phyloP scores from a whole-genome alignment of 2,113 vertebrate genomes.

The Epinephelus cyanopodus region DNA sequence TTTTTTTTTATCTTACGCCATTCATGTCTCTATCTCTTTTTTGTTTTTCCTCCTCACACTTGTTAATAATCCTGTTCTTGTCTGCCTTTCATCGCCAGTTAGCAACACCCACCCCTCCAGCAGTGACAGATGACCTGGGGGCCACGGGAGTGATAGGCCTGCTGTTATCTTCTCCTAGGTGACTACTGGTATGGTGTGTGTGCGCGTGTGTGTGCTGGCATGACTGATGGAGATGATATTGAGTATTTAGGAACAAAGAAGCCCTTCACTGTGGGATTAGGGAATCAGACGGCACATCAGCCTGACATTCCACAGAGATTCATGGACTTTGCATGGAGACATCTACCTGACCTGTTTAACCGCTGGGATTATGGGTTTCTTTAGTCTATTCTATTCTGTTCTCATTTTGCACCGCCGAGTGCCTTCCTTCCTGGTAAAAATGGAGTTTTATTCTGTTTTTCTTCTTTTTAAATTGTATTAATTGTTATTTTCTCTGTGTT shows the following conservation, averaged over 20 bases:
- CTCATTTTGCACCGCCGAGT: too few relatives aligned
- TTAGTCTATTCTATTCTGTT: too few relatives aligned
- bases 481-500: too few relatives aligned
- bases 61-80: slow-evolving; percentile 15
- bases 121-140: slow-evolving; percentile 41
- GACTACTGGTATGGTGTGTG: slow-evolving; percentile 7
- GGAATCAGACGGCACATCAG: slow-evolving; percentile 5
- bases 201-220: neutral
- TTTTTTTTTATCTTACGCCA: neutral
- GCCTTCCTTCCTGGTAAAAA: too few relatives aligned
- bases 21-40: neutral
- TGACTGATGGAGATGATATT: slow-evolving; percentile 13
- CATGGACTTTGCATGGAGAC: neutral
- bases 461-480: too few relatives aligned
- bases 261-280: slow-evolving; percentile 12
- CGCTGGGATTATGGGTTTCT: neutral
- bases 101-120: slow-evolving; percentile 2
- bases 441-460: too few relatives aligned
- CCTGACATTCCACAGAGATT: slow-evolving; percentile 34
- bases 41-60: neutral
- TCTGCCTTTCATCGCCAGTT: slow-evolving; percentile 9
- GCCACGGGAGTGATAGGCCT: slow-evolving; percentile 1
- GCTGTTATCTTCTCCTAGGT: slow-evolving; percentile 29
- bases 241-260: slow-evolving; percentile 33
- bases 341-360: neutral